These are phyloP conservation scores for Lepidochrysops patricia DNA, from an alignment of 2,888 invertebrate genomes.

Conservation along the genomic window DNA sequence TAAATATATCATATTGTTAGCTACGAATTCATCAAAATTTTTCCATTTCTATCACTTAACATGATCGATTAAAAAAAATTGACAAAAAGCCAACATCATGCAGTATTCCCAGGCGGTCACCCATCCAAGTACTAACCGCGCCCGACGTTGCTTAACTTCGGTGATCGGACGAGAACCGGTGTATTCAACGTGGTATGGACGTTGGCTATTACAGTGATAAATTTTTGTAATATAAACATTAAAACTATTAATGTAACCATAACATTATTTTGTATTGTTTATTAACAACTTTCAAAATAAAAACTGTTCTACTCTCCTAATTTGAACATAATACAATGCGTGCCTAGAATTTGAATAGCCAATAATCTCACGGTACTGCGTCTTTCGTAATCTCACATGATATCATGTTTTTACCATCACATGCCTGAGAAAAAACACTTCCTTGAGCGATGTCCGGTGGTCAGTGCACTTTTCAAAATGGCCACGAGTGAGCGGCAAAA, in stretches of 20 bases:
- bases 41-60: too few relatives aligned
- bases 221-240: too few relatives aligned
- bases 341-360: not conserved
- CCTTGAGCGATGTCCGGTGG: constrained; percentile 29
- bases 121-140: constrained; percentile 52
- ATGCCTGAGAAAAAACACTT: constrained; percentile 23
- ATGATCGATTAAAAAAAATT: too few relatives aligned
- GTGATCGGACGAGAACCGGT: constrained; percentile 32
- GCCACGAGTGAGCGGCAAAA: constrained; percentile 65
- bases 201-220: too few relatives aligned
- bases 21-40: too few relatives aligned
- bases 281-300: not conserved
- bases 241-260: too few relatives aligned
- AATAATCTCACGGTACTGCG: not conserved
- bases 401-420: constrained; percentile 21
- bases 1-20: too few relatives aligned
- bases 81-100: constrained; percentile 12
- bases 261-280: too few relatives aligned
- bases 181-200: constrained; percentile 23
- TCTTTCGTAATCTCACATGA: not conserved
- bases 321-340: not conserved
- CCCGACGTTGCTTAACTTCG: constrained; percentile 40
- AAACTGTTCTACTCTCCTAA: not conserved
- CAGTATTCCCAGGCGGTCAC: constrained; percentile 28
- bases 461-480: constrained; percentile 37